Percentiles rank a stretch among this genome's conserved stretches.
These are phyloP conservation scores for Archilochus colubris DNA, from an alignment of 2,113 vertebrate species.

Conservation along the genomic window DNA sequence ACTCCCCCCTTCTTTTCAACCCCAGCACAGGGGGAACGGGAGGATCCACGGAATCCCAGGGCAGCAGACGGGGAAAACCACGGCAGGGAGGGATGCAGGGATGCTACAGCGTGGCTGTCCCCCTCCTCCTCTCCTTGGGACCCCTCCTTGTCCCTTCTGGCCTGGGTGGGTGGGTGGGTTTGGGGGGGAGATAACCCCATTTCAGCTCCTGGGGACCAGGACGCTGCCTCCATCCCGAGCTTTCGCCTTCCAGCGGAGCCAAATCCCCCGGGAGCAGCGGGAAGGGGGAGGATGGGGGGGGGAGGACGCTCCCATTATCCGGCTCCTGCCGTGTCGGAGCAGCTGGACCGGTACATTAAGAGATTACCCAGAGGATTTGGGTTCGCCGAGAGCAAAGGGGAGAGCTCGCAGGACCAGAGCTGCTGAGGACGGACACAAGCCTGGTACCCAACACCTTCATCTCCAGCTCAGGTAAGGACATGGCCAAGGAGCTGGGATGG, in stretches of 20 bases:
- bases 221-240: not conserved
- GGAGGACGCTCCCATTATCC: slow-evolving; percentile 22
- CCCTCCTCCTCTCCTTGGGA: no score
- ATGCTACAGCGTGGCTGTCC: no score
- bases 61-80: not conserved
- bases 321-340: slow-evolving; percentile 6
- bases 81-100: not conserved
- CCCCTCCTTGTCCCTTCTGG: not conserved
- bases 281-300: not conserved
- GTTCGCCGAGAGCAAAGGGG: not conserved
- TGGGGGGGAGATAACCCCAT: not conserved
- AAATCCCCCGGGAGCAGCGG: slow-evolving; percentile 44
- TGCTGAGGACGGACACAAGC: not conserved
- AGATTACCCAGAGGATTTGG: slow-evolving; percentile 65
- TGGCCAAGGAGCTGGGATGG: not conserved
- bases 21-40: rapidly evolving
- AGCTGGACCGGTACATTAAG: slow-evolving; percentile 58
- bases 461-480: not conserved
- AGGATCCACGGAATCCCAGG: not conserved
- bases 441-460: not conserved
- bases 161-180: rapidly evolving
- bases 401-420: not conserved
- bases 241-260: slow-evolving; percentile 3
- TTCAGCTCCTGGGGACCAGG: not conserved
- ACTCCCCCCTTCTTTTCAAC: no score